Base-by-base conservation (phyloP, 2,797 vertebrate genomes). In the Nasua narica region DNA sequence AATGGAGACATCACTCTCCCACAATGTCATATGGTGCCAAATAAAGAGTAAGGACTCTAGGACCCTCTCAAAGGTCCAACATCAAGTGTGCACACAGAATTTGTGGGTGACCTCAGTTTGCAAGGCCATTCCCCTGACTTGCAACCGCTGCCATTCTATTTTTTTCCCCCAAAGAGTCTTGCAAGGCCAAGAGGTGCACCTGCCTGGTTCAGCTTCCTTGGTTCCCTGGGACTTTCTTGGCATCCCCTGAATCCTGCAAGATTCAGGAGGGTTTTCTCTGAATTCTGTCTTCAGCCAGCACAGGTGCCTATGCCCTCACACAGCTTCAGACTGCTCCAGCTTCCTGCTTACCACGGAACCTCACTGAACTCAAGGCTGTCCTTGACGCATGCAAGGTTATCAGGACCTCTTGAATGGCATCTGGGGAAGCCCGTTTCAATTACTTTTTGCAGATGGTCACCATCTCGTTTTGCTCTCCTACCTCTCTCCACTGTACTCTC, bases 221-320 rank as follows among this genome's bases (percentile, higher is more conserved):
- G 29, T 12, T 54, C 13, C 1, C 21, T 4, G 0, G 1, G 16
- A n/a, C 67, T 85, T 87, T 69, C 62, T 40, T 10, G 29, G 37
- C 50, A 40, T 56, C n/a, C 25, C 0, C 7, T 9, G 9, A 67
- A 2, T 78, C 23, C 70, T 29, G 19, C 12, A 60, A 32, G 76
- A 78, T 25, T 7, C 0, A 1, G 37, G 35, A 52, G 62, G 46
- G 56, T 54, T 81, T 18, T 85, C 62, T 74, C 67, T 14, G 35
- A 83, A 32, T 15, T 27, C 48, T 14, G 14, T 29, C 56, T 62
- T 62, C 52, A 52, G 12, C 40, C 3, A 56, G 60, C 23, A 27
- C 5, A 5, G 5, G 3, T 0, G 2, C 15, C 46, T 10, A 1
- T 0, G 0, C 29, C 4, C 43, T n/a, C 54, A 56, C 19, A 40